Evolutionary conservation across 2,113 vertebrate species (phyloP).

Genomic region (Psephotus haematonotus): DNA sequence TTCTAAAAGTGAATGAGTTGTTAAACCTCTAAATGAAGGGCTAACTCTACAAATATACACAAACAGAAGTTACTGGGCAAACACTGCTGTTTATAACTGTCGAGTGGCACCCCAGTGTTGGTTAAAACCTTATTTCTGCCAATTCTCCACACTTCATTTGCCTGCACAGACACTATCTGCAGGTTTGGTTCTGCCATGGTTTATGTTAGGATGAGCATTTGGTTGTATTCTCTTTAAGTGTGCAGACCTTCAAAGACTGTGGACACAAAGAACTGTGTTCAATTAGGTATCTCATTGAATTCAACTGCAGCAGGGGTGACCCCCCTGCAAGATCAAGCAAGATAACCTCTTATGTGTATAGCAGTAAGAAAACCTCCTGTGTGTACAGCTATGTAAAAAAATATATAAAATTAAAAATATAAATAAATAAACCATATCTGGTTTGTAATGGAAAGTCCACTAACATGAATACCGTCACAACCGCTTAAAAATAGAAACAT

Average conservation of each 20-base stretch:
- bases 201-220: neutral
- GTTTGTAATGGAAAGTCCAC: neutral
- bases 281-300: neutral
- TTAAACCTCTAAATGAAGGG: neutral
- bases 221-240: neutral
- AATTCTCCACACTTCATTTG: neutral
- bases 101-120: neutral
- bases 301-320: neutral
- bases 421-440: neutral
- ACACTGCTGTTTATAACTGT: neutral
- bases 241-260: neutral
- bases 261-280: neutral
- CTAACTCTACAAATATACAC: neutral
- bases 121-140: neutral
- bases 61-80: neutral
- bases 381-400: neutral
- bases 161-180: neutral
- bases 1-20: neutral
- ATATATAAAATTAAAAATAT: neutral
- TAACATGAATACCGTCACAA: neutral
- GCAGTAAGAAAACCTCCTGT: neutral
- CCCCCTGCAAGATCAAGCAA: neutral
- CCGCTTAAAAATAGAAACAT: neutral
- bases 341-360: neutral
- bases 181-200: neutral